Conservation (phyloP, 2,888 invertebrate genomes). For the Metacarcinus magister region DNA sequence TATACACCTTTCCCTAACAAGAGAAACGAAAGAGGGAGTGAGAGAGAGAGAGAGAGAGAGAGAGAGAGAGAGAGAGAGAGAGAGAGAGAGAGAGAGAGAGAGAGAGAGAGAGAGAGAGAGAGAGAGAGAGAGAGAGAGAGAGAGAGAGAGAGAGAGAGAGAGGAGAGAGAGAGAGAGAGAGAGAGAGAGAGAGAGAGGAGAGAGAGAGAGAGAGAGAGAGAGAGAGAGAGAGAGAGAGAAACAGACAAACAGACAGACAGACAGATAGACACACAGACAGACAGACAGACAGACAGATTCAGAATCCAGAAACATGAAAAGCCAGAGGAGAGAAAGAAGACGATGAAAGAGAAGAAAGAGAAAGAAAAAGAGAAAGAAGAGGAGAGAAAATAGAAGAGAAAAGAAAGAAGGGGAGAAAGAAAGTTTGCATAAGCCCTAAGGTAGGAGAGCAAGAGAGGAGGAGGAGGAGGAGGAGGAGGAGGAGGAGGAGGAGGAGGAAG, state of each 20-base stretch:
- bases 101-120: background rate
- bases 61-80: conserved; percentile 57
- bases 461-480: background rate
- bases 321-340: background rate
- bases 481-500: background rate
- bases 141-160: background rate
- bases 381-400: background rate
- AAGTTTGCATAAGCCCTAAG: background rate
- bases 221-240: background rate
- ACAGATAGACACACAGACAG: background rate
- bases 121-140: background rate
- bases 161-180: background rate
- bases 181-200: background rate
- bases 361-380: background rate
- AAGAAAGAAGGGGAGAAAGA: background rate
- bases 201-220: no score
- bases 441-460: background rate
- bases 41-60: conserved; percentile 12
- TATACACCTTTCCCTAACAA: background rate
- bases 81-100: conserved; percentile 59
- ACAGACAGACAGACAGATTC: background rate
- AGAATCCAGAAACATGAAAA: background rate
- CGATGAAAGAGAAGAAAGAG: background rate
- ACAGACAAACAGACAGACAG: background rate
- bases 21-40: background rate